Percentiles rank a stretch among this genome's conserved stretches.
phyloP scores from a whole-genome alignment of 2,888 invertebrate genomes.

The Mimas tiliae region DNA sequence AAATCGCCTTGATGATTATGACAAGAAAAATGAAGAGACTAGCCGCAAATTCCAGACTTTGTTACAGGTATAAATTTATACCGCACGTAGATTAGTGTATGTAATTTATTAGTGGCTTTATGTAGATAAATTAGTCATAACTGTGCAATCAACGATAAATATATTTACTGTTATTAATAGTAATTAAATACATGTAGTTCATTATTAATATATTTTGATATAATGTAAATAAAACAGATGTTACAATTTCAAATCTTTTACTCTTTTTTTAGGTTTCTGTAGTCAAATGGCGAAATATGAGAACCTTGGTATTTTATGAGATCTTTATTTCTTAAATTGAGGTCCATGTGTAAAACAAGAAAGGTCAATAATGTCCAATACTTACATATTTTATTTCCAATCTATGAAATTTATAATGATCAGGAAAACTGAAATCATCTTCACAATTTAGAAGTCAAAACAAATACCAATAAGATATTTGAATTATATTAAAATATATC shows the following conservation, averaged over 20 bases:
- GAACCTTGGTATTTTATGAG: neutral
- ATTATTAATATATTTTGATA: neutral
- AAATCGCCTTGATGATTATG: conserved; percentile 94
- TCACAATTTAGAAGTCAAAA: too few species aligned
- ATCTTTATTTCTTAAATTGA: neutral
- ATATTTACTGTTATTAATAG: neutral
- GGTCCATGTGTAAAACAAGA: neutral
- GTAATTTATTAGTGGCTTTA: neutral
- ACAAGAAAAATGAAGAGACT: conserved; percentile 95
- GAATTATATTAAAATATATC: too few species aligned
- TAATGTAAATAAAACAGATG: conserved; percentile 13
- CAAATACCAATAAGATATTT: too few species aligned
- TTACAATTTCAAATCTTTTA: conserved; percentile 24
- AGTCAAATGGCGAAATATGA: neutral
- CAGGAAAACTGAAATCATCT: too few species aligned
- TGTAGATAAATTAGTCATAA: neutral
- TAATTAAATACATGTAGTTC: neutral
- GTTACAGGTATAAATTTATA: conserved; percentile 85
- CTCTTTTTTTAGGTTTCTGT: neutral
- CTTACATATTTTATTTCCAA: too few species aligned
- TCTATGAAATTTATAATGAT: too few species aligned
- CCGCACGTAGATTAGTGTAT: neutral
- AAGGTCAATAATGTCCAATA: too few species aligned
- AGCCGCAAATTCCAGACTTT: conserved; percentile 95
- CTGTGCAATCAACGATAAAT: neutral